Conservation (phyloP, 2,888 invertebrate species). For the Theretra japonica region DNA sequence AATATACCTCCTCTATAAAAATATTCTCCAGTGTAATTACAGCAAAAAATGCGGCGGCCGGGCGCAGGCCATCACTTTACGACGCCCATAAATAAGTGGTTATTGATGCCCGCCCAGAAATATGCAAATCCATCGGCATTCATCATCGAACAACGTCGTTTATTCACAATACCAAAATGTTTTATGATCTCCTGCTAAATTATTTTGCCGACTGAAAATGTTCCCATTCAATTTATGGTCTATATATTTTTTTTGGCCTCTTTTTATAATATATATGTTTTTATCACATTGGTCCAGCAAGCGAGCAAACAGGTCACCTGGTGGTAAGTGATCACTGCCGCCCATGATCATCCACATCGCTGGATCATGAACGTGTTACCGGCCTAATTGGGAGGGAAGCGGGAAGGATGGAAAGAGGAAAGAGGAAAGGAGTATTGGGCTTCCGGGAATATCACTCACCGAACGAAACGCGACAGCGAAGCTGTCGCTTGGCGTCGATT, state of each 20-base stretch:
- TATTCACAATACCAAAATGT: slow-evolving; percentile 2
- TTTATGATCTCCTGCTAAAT: slow-evolving; percentile 8
- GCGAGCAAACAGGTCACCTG: too few relatives aligned
- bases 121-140: slow-evolving; percentile 29
- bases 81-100: slow-evolving; percentile 8
- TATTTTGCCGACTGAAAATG: background rate
- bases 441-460: too few relatives aligned
- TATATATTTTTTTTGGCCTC: background rate
- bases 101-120: slow-evolving; percentile 4
- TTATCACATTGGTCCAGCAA: too few relatives aligned
- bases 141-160: slow-evolving; percentile 24
- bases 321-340: too few relatives aligned
- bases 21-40: slow-evolving; percentile 6
- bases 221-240: background rate
- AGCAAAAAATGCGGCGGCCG: background rate
- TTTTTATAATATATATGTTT: too few relatives aligned
- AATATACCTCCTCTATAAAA: background rate
- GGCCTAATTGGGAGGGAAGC: too few relatives aligned
- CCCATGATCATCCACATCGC: too few relatives aligned
- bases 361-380: too few relatives aligned
- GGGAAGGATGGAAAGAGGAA: too few relatives aligned
- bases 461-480: too few relatives aligned
- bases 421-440: too few relatives aligned
- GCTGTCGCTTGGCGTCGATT: too few relatives aligned
- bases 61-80: background rate